Percentiles rank a stretch among this genome's conserved stretches.
Evolutionary conservation across 2,113 vertebrate species (phyloP).

Genomic region (Pseudopodoces humilis): DNA sequence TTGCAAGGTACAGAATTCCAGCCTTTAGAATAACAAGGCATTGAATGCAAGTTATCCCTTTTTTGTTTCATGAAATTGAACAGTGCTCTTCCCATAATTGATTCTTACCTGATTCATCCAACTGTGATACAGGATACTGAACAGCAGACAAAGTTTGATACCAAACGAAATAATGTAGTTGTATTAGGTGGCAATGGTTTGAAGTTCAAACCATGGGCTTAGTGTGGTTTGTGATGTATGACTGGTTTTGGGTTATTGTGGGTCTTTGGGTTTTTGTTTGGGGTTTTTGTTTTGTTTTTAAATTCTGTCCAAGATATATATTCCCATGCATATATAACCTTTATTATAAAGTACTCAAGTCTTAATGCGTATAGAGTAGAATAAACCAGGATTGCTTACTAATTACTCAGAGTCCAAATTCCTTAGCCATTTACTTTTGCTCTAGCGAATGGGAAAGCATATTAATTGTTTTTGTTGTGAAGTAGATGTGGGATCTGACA

Average conservation of each 20-base stretch:
- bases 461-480: neutral
- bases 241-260: neutral
- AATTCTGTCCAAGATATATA: neutral
- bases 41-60: neutral
- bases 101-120: neutral
- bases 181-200: neutral
- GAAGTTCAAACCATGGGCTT: neutral
- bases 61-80: neutral
- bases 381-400: neutral
- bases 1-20: neutral
- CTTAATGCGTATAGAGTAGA: neutral
- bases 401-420: neutral
- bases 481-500: neutral
- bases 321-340: neutral
- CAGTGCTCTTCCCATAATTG: neutral
- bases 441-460: neutral
- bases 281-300: neutral
- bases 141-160: neutral
- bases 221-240: neutral
- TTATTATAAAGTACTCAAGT: neutral
- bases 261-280: neutral
- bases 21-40: neutral
- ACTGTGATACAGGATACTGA: neutral
- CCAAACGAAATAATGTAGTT: neutral
- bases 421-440: neutral